Evolutionary conservation across 2,797 vertebrate genomes (phyloP).

Genomic region (Remorina albescens): DNA sequence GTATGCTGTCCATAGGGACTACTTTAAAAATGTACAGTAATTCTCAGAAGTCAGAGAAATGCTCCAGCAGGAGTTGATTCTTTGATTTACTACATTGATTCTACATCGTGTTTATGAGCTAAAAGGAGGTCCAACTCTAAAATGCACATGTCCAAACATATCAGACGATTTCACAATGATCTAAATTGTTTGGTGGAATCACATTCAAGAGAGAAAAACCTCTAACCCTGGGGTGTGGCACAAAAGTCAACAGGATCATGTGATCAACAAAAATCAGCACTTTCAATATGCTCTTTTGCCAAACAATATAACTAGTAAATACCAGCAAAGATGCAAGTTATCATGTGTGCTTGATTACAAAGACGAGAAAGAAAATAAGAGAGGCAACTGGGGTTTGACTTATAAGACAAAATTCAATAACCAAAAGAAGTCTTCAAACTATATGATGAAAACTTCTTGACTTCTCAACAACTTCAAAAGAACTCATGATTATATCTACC

Average conservation of each 20-base stretch:
- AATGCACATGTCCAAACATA: neutral
- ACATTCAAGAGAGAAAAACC: neutral
- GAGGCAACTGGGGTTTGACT: neutral
- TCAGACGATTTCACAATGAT: neutral
- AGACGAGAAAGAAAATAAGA: slow-evolving; percentile 32
- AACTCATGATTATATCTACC: neutral
- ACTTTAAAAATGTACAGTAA: no score
- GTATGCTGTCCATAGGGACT: neutral
- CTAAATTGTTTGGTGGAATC: neutral
- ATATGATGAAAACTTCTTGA: neutral
- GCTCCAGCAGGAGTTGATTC: no score
- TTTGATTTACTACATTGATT: no score
- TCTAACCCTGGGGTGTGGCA: neutral
- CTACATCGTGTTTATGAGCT: neutral
- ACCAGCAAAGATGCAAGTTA: slow-evolving; percentile 30
- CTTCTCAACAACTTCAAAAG: no score
- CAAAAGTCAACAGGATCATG: neutral
- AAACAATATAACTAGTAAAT: slow-evolving; percentile 23
- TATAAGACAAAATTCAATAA: slow-evolving; percentile 6
- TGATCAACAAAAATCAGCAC: neutral
- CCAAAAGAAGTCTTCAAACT: neutral
- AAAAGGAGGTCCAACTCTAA: no score
- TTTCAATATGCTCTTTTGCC: neutral
- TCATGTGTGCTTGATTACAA: slow-evolving; percentile 10
- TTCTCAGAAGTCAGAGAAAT: no score